Base-by-base conservation (phyloP, 2,888 invertebrate species). In the Hemaris fuciformis region DNA sequence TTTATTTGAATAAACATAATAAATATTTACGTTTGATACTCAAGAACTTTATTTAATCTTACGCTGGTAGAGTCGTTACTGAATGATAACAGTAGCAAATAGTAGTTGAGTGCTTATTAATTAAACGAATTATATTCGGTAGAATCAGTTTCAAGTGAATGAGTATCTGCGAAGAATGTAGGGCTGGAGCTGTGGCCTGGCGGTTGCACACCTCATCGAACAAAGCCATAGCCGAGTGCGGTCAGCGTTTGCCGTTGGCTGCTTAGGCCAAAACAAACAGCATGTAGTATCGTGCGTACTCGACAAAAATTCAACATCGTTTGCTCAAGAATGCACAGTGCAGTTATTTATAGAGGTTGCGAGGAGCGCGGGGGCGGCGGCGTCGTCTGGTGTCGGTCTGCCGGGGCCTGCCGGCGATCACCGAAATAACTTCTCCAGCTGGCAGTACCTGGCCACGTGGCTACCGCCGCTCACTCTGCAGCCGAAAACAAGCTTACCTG, bases 371-470 rank as follows among this genome's bases (percentile, higher is more conserved):
- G 91, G 91, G 91, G 87, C 90, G 91, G 88, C 87, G 85, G 84
- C 88, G 85, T 86, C 88, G 92, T 91, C 91, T 92, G 90, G 89
- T 91, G 90, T 91, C 93, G 93, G 91, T 93, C 93, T 93, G 92
- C 94, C 93, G 90, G 93, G 93, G 93, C 92, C 93, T 93, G 93
- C 93, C 89, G 90, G 92, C 93, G 92, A 89, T 91, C 93, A 89
- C 92, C 81, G 82, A 92, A 92, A 92, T 92, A 92, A 82, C 89
- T 87, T 86, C 84, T 91, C 91, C 92, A 92, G 91, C 89, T 91
- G 90, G 88, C 87, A 76, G 81, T 90, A 89, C 89, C 91, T 89
- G 89, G 81, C 85, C 91, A 91, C 91, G 91, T 91, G 91, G 89
- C 81, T 10, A 31, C 3, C 27, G 27, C 18, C 18, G 71, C 72